Evolutionary conservation across 2,113 vertebrate genomes (phyloP).

Genomic region (Glareola pratincola): DNA sequence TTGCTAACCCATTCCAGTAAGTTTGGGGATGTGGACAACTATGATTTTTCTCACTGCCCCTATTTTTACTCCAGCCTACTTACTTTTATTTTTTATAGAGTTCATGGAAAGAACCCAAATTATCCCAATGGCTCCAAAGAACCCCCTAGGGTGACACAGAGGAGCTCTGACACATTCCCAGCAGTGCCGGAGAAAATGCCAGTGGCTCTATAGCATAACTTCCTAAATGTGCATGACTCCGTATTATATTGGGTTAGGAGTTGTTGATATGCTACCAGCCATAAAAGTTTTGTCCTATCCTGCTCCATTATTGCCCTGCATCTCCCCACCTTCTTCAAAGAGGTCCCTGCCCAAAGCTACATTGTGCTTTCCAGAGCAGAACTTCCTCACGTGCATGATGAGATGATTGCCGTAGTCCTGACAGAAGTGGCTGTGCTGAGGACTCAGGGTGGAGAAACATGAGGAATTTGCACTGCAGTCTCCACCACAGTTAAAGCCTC

Average conservation of each 20-base stretch:
- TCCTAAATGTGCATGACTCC: neutral
- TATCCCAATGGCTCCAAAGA: neutral
- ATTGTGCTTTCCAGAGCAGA: neutral
- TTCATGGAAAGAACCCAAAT: neutral
- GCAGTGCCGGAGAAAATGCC: neutral
- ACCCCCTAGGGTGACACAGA: neutral
- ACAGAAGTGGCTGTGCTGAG: neutral
- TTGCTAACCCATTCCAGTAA: neutral
- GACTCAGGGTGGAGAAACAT: neutral
- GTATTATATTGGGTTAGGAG: neutral
- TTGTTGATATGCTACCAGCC: neutral
- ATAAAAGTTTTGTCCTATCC: neutral
- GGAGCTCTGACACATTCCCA: neutral
- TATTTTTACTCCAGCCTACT: neutral
- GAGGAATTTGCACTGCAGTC: neutral
- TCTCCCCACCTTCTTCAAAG: neutral
- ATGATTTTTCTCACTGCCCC: neutral
- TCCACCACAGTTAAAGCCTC: neutral
- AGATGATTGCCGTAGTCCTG: neutral
- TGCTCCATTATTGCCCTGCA: neutral
- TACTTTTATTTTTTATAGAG: neutral
- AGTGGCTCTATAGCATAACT: neutral
- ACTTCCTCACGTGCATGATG: fast-evolving
- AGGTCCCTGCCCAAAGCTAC: neutral
- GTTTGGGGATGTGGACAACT: neutral